A percentile compares a stretch with the other conserved stretches of the same genome.
Evolutionary conservation across 1,140 invertebrate genomes (phyloP).

Genomic region (Drosophila jambulina): DNA sequence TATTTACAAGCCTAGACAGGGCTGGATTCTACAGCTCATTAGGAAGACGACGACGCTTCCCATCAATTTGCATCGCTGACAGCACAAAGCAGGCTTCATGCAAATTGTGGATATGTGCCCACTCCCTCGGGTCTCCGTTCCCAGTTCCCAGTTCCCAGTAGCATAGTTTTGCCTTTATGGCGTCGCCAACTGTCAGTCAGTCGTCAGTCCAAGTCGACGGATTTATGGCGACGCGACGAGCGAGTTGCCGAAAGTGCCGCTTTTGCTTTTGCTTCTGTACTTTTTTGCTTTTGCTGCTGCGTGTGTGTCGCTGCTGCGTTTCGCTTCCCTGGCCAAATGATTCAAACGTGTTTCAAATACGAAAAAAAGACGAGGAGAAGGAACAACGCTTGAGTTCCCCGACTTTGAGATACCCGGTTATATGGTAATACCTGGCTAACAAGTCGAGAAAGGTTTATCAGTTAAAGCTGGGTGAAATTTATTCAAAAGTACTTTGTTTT

Average conservation of each 20-base stretch:
- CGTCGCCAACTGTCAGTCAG: conserved; percentile 45
- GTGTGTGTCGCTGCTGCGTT: conserved; percentile 34
- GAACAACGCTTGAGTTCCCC: background rate
- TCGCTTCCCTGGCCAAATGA: conserved; percentile 74
- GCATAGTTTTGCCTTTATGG: conserved; percentile 49
- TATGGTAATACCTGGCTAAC: background rate
- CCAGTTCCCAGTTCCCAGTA: conserved; percentile 15
- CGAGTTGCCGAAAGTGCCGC: conserved; percentile 69
- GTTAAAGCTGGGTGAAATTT: background rate
- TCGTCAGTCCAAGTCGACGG: conserved; percentile 30
- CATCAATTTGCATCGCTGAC: conserved; percentile 35
- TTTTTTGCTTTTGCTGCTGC: conserved; percentile 19
- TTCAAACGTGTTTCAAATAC: conserved; percentile 80
- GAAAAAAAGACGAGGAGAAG: conserved; percentile 33
- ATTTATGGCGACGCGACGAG: conserved; percentile 66
- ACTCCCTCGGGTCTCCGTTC: conserved; percentile 9
- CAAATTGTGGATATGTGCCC: conserved; percentile 25
- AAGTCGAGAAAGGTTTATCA: background rate
- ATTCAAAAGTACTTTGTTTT: background rate
- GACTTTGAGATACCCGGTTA: conserved; percentile 7
- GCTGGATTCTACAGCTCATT: conserved; percentile 19
- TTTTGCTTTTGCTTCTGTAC: conserved; percentile 20
- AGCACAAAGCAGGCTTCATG: conserved; percentile 46
- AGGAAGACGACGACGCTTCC: conserved; percentile 24
- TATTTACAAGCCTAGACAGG: conserved; percentile 8